phyloP scores from a whole-genome alignment of 1,140 invertebrate genomes.

The Yoshiicerus persimilis region DNA sequence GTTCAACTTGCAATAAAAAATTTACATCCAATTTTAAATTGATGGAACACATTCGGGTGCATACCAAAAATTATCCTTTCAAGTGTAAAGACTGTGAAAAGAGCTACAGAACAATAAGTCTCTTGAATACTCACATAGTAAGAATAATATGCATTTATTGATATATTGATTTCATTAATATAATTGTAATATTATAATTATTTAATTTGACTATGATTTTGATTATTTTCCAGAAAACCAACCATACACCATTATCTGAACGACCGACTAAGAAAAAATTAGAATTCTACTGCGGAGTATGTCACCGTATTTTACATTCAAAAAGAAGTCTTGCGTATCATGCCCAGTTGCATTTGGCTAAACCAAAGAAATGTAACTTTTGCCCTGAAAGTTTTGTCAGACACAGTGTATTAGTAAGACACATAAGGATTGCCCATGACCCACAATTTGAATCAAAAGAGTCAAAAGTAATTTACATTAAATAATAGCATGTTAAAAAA shows the following conservation, averaged over 20 bases:
- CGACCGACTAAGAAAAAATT: slow-evolving; percentile 42
- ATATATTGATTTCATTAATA: neutral
- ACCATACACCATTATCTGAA: slow-evolving; percentile 41
- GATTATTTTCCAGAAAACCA: slow-evolving; percentile 17
- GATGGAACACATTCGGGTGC: slow-evolving; percentile 57
- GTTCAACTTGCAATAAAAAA: slow-evolving; percentile 30
- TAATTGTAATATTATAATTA: neutral
- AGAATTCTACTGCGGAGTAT: slow-evolving; percentile 54
- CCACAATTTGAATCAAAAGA: slow-evolving; percentile 68
- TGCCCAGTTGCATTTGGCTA: slow-evolving; percentile 76
- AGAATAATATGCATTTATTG: neutral
- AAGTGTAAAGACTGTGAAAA: slow-evolving; percentile 77
- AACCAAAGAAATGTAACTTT: slow-evolving; percentile 77
- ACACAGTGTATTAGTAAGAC: slow-evolving; percentile 74
- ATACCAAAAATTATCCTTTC: slow-evolving; percentile 63
- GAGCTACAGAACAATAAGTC: slow-evolving; percentile 66
- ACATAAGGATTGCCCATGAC: slow-evolving; percentile 78
- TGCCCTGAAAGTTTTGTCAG: slow-evolving; percentile 83
- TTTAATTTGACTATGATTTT: neutral
- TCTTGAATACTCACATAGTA: slow-evolving; percentile 55
- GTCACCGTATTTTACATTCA: slow-evolving; percentile 77
- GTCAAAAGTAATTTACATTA: slow-evolving; percentile 55
- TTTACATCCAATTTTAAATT: slow-evolving; percentile 44
- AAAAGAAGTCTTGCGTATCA: slow-evolving; percentile 81
- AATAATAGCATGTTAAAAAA: neutral